phyloP scores from a whole-genome alignment of 2,797 vertebrate species.

The Cossypha polioptera region DNA sequence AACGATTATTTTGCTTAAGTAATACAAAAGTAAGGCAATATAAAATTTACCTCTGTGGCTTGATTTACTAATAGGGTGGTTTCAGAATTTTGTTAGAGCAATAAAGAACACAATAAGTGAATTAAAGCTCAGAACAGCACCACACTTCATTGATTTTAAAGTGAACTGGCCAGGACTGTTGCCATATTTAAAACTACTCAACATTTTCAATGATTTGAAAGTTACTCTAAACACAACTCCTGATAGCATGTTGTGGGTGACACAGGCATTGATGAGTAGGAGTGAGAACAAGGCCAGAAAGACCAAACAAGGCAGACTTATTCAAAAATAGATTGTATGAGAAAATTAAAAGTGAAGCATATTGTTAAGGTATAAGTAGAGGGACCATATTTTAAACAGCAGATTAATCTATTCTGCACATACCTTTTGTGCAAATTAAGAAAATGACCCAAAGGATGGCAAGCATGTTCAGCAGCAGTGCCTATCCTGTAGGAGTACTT shows the following conservation, averaged over 20 bases:
- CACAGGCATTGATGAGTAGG: background rate
- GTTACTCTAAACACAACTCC: background rate
- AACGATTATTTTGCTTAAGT: background rate
- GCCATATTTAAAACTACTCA: background rate
- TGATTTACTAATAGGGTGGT: background rate
- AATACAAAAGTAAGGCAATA: background rate
- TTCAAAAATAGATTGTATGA: background rate
- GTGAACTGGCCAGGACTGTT: background rate
- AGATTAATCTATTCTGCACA: background rate
- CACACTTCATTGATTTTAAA: background rate
- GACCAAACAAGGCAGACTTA: background rate
- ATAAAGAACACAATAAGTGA: background rate
- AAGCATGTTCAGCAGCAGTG: background rate
- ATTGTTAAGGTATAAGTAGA: background rate
- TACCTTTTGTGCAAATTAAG: background rate
- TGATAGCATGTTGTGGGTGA: background rate
- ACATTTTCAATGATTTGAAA: background rate
- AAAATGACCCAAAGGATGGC: background rate
- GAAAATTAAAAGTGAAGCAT: background rate
- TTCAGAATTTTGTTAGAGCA: background rate
- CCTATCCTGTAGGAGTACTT: background rate
- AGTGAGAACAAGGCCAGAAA: background rate
- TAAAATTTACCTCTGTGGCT: background rate
- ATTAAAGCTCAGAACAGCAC: background rate
- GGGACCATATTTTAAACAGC: background rate